A percentile compares a stretch with the other conserved stretches of the same genome.
These are phyloP conservation scores for Eupithecia pulchellata DNA, from an alignment of 2,888 invertebrate genomes.

Conservation along the genomic window DNA sequence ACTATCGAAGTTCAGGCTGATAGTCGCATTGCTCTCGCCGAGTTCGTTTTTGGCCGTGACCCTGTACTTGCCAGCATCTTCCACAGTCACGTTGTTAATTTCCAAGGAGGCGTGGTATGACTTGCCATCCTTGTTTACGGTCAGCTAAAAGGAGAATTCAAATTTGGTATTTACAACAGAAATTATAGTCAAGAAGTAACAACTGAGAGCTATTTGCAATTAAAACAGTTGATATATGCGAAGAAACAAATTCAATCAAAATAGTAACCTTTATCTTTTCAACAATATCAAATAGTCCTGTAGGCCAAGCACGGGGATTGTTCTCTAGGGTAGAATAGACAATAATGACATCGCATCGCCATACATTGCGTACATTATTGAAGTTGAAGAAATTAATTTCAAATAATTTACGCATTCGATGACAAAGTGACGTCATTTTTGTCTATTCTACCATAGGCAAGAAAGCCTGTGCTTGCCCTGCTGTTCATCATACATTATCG, in stretches of 20 bases:
- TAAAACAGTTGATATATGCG: neutral
- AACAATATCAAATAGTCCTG: neutral
- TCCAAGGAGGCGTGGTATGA: slow-evolving; percentile 97
- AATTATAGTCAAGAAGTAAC: neutral
- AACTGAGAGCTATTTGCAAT: neutral
- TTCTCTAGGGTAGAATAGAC: no score
- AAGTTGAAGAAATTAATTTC: no score
- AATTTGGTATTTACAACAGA: neutral
- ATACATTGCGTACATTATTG: no score
- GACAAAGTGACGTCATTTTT: no score
- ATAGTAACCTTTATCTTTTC: neutral
- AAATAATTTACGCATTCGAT: no score
- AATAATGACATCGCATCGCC: no score
- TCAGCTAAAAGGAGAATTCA: slow-evolving; percentile 84
- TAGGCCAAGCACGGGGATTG: no score
- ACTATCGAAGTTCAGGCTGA: slow-evolving; percentile 99
- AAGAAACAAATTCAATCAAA: neutral
- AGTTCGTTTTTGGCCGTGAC: slow-evolving; percentile 98
- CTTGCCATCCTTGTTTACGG: slow-evolving; percentile 95
- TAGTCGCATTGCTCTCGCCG: slow-evolving; percentile 98
- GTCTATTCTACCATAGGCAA: no score
- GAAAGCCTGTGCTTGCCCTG: no score
- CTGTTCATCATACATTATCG: no score
- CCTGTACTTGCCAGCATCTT: slow-evolving; percentile 98
- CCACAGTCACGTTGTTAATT: slow-evolving; percentile 97